Conservation (phyloP, 2,888 invertebrate species). For the Phymatocera aterrima region DNA sequence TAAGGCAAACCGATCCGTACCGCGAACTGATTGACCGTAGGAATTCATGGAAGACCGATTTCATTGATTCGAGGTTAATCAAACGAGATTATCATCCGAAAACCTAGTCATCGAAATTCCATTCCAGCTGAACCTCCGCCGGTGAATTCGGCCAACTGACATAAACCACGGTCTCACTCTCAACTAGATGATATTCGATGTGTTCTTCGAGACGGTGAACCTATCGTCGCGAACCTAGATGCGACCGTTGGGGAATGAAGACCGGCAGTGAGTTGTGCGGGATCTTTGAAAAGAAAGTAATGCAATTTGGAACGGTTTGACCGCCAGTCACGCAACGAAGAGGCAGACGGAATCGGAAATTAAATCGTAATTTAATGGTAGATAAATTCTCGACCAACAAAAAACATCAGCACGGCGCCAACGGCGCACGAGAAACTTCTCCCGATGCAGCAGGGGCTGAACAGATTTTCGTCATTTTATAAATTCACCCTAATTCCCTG, state of each 20-base stretch:
- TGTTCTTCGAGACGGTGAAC: slow-evolving; percentile 12
- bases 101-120: not conserved
- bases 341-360: slow-evolving; percentile 46
- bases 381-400: slow-evolving; percentile 54
- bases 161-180: too few relatives aligned
- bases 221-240: slow-evolving; percentile 9
- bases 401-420: slow-evolving; percentile 49
- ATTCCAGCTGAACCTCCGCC: not conserved
- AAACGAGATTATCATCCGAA: slow-evolving; percentile 12
- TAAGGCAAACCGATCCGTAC: slow-evolving; percentile 40
- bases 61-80: slow-evolving; percentile 56
- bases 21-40: slow-evolving; percentile 43
- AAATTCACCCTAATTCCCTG: not conserved
- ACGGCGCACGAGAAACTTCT: slow-evolving; percentile 35
- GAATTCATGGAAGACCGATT: slow-evolving; percentile 59
- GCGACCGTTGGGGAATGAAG: slow-evolving; percentile 10
- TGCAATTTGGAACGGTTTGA: slow-evolving; percentile 46
- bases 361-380: slow-evolving; percentile 53
- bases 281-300: slow-evolving; percentile 41
- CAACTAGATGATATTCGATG: not conserved
- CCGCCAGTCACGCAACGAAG: slow-evolving; percentile 42
- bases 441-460: not conserved
- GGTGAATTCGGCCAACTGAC: too few relatives aligned
- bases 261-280: slow-evolving; percentile 4
- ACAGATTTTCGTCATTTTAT: not conserved